A percentile compares a stretch with the other conserved stretches of the same genome.
These are phyloP conservation scores for Equus quagga DNA, from an alignment of 2,113 vertebrate genomes.

Conservation along the genomic window DNA sequence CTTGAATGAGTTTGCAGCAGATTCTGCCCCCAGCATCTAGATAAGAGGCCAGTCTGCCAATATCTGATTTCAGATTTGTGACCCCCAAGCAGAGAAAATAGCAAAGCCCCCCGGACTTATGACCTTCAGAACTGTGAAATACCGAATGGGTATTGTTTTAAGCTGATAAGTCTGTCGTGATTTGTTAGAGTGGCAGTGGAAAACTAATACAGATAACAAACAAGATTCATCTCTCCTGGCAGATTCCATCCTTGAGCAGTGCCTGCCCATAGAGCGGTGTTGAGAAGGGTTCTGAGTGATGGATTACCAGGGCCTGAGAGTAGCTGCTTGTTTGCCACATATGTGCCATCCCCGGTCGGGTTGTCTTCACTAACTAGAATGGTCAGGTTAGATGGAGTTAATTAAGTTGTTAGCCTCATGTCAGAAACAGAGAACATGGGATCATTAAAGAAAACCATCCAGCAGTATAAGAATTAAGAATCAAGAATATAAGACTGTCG, in stretches of 20 bases:
- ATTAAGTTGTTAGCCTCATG: not conserved
- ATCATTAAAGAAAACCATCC: not conserved
- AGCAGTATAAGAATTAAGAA: not conserved
- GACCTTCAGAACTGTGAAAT: not conserved
- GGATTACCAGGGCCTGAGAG: not conserved
- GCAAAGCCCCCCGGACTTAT: not conserved
- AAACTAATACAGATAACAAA: not conserved
- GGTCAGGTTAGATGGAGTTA: not conserved
- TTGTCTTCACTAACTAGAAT: not conserved
- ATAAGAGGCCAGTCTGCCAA: not conserved
- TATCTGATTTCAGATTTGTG: not conserved
- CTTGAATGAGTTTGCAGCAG: too few species aligned
- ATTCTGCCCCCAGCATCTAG: not conserved
- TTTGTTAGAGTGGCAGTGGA: not conserved
- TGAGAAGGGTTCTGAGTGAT: not conserved
- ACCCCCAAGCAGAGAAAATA: not conserved
- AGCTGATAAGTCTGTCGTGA: not conserved
- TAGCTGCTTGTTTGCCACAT: not conserved
- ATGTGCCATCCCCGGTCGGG: too few species aligned
- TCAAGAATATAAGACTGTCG: not conserved
- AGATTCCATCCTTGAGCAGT: not conserved
- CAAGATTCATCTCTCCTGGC: not conserved
- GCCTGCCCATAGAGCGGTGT: too few species aligned
- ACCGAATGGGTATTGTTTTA: not conserved
- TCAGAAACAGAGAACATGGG: not conserved